A percentile compares a stretch with the other conserved stretches of the same genome.
Evolutionary conservation across 2,113 vertebrate species (phyloP).

Genomic region (Fregetta grallaria): DNA sequence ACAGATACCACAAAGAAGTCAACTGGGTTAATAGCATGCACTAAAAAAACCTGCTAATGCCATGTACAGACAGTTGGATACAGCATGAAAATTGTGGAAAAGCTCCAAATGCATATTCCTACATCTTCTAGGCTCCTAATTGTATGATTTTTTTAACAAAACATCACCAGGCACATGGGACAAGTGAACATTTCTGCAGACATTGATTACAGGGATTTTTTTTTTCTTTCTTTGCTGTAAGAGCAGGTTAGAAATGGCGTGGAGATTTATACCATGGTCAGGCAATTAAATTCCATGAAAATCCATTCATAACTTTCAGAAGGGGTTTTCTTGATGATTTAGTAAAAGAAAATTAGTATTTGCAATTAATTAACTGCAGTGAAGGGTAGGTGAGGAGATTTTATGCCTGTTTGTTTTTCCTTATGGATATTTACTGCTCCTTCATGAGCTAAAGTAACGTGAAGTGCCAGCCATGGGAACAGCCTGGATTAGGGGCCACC

Average conservation of each 20-base stretch:
- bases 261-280: not conserved
- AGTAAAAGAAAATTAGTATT: not conserved
- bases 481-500: not conserved
- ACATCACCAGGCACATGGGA: not conserved
- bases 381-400: not conserved
- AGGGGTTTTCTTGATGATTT: not conserved
- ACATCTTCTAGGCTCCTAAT: not conserved
- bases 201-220: not conserved
- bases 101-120: not conserved
- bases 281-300: conserved; percentile 8
- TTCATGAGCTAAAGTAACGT: not conserved
- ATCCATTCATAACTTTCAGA: not conserved
- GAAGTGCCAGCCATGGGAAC: not conserved
- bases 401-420: not conserved
- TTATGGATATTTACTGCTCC: not conserved
- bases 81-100: not conserved
- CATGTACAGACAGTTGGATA: not conserved
- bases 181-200: not conserved
- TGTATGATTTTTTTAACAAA: conserved; percentile 15
- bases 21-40: conserved; percentile 3
- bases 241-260: not conserved
- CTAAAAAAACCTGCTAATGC: not conserved
- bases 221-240: not conserved
- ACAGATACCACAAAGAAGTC: conserved; percentile 8
- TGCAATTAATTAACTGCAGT: not conserved